phyloP scores from a whole-genome alignment of 2,888 invertebrate species.

The Bellardia bayeri region DNA sequence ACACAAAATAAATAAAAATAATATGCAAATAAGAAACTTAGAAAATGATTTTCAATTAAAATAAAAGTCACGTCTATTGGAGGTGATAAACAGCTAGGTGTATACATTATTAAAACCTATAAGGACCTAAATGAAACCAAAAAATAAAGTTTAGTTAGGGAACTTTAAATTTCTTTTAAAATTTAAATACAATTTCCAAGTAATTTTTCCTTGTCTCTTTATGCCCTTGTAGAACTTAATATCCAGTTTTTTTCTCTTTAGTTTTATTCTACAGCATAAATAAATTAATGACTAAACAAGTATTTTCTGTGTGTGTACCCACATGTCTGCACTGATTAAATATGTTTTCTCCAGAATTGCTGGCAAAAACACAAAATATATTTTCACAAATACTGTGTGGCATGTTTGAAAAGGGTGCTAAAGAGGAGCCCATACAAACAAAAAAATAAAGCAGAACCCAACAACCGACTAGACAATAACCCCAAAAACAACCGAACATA shows the following conservation, averaged over 20 bases:
- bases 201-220: not conserved
- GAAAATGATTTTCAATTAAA: too few relatives aligned
- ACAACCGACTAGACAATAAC: constrained; percentile 68
- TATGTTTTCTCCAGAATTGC: constrained; percentile 55
- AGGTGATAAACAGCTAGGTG: too few relatives aligned
- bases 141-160: too few relatives aligned
- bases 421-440: not conserved
- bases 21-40: too few relatives aligned
- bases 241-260: not conserved
- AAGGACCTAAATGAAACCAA: too few relatives aligned
- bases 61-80: too few relatives aligned
- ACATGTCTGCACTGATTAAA: constrained; percentile 72
- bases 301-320: constrained; percentile 71
- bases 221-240: not conserved
- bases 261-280: constrained; percentile 56
- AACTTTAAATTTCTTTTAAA: not conserved
- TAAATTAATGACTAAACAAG: constrained; percentile 73
- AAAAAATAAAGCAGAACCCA: constrained; percentile 15
- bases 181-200: not conserved
- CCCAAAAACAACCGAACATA: constrained; percentile 20
- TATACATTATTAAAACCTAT: too few relatives aligned
- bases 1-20: too few relatives aligned
- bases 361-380: constrained; percentile 18
- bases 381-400: constrained; percentile 59
- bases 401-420: constrained; percentile 53